phyloP scores from a whole-genome alignment of 2,113 vertebrate species.

The Xenus cinereus region DNA sequence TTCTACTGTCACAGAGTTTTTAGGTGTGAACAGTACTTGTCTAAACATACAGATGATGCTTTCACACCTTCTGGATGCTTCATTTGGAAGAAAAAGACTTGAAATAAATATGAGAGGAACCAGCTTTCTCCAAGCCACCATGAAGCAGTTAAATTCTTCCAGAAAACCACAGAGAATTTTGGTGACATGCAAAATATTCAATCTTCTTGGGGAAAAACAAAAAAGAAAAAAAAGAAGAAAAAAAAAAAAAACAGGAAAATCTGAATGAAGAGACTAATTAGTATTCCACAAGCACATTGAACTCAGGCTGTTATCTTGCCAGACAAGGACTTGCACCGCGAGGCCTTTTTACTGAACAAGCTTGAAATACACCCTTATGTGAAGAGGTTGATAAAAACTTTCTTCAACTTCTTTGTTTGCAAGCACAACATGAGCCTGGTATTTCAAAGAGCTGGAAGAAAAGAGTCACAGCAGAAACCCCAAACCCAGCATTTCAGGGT shows the following conservation, averaged over 20 bases:
- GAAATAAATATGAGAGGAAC: not conserved
- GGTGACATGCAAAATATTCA: not conserved
- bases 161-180: conserved; percentile 25
- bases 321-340: not conserved
- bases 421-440: not conserved
- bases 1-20: not conserved
- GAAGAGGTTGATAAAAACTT: conserved; percentile 28
- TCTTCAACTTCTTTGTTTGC: conserved; percentile 24
- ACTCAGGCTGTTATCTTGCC: conserved; percentile 42
- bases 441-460: conserved; percentile 4
- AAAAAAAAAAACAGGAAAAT: not conserved
- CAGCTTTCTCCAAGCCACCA: not conserved
- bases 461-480: not conserved
- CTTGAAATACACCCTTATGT: conserved; percentile 4
- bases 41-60: not conserved
- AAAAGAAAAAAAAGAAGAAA: not conserved
- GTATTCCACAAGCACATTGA: not conserved
- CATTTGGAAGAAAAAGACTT: not conserved
- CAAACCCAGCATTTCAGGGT: not conserved
- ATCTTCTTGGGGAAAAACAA: not conserved
- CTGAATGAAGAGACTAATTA: conserved; percentile 28
- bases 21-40: not conserved
- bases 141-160: conserved; percentile 18
- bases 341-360: conserved; percentile 32
- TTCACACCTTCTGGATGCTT: not conserved